A percentile compares a stretch with the other conserved stretches of the same genome.
Conservation (phyloP, 30 jellyfish, hydroid and myxozoan genomes). For the Cassiopea andromeda region DNA sequence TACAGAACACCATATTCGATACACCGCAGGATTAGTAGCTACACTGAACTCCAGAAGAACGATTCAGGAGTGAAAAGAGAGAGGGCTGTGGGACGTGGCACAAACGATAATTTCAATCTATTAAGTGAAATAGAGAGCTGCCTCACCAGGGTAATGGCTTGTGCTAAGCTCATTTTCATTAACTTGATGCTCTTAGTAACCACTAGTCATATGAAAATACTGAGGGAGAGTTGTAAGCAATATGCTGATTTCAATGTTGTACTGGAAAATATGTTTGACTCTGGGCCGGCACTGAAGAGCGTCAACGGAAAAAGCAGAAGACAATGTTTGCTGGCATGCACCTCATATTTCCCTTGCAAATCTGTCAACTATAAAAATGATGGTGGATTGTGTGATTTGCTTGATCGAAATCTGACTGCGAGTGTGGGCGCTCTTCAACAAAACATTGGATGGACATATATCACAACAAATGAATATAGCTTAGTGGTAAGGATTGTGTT, state of each 20-base stretch:
- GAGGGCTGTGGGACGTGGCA: no score
- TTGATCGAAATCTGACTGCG: constrained; percentile 32
- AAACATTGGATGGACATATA: constrained; percentile 36
- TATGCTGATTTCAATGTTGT: constrained; percentile 34
- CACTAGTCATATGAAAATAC: background rate
- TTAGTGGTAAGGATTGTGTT: constrained; percentile 4
- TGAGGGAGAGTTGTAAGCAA: background rate
- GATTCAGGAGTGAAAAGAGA: no score
- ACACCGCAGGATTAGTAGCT: no score
- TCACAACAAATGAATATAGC: constrained; percentile 29
- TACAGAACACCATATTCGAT: no score
- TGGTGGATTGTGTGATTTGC: constrained; percentile 43
- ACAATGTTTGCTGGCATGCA: constrained; percentile 31
- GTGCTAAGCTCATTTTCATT: no score
- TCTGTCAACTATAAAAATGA: constrained; percentile 22
- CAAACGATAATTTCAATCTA: no score
- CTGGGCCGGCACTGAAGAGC: constrained; percentile 19
- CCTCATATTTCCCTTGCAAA: constrained; percentile 5
- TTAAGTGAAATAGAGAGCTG: no score
- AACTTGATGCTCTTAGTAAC: background rate
- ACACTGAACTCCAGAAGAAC: no score
- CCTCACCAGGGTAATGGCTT: no score
- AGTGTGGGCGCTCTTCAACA: background rate
- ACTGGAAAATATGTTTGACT: background rate
- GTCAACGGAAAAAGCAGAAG: background rate